Base-by-base conservation (phyloP, 2,888 invertebrate genomes). In the Stegana nigrithorax region DNA sequence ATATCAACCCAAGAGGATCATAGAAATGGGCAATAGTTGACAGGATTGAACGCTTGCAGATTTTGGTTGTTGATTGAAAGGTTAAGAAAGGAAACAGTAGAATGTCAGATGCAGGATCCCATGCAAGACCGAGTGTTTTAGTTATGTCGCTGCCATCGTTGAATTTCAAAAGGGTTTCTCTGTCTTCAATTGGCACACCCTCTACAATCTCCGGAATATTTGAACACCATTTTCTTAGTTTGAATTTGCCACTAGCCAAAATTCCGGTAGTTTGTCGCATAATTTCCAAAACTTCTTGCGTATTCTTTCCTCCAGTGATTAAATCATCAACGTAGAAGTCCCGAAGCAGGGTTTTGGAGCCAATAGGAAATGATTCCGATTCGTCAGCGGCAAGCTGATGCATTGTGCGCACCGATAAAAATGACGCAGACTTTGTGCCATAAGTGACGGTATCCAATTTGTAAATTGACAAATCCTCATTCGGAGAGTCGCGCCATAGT, bases 1-100 rank as follows among this genome's bases (percentile, higher is more conserved):
- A 42, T 17, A 67, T 67, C 17, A 96, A 96, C 89, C 97, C 93
- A 90, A 84, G 67, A 3, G 62, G 69, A 25, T 66, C 66, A 25
- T 65, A 67, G 42, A 63, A 63, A 12, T 62, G 47, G 19, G 66
- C 64, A 10, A 67, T 62, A 12, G 60, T 51, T 1, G 66, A 64
- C 7, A 67, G 27, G 14, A 66, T 55, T 7, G 62, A 50, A 4
- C 67, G 63, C 10, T 67, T 72, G 1, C 64, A 61, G 7, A 58
- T 47, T 1, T 39, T 26, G 12, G 8, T 27, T 1, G n/a, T 8
- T 2, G 14, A 21, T 4, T 26, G 4, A 12, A 21, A 7, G n/a
- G 45, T 27, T 12, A 26, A 14, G 21, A 59, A 45, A 3, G 45
- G 29, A 32, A 59, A 59, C 3, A 29, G 5, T n/a, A 50, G 3